Conservation (phyloP, 2,113 vertebrate species). For the Tricholaema leucomelas region DNA sequence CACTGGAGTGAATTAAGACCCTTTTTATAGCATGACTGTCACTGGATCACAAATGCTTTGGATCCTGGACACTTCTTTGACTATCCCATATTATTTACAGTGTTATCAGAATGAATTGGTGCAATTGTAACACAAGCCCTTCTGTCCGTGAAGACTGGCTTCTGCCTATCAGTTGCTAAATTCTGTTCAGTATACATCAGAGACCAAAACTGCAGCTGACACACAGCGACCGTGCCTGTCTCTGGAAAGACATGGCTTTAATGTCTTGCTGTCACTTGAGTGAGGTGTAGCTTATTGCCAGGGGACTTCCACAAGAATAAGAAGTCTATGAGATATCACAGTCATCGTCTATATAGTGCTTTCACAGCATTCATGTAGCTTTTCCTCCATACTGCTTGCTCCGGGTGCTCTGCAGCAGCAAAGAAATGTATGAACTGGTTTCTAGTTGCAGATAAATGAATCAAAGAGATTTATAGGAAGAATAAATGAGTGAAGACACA, state of each 20-base stretch:
- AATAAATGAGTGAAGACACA: neutral
- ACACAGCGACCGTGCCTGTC: neutral
- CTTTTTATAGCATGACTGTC: constrained; percentile 17
- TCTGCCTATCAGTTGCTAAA: constrained; percentile 65
- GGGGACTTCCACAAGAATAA: neutral
- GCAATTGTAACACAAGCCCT: constrained; percentile 17
- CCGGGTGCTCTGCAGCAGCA: neutral
- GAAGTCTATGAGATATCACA: neutral
- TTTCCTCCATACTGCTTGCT: neutral
- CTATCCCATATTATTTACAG: neutral
- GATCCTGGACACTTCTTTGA: neutral
- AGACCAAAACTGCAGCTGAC: constrained; percentile 36
- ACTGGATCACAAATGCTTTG: constrained; percentile 4
- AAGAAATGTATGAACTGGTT: neutral
- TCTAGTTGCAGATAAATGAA: neutral
- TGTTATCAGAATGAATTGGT: constrained; percentile 49
- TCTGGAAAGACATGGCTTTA: neutral
- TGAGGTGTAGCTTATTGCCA: neutral
- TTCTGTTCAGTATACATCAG: constrained; percentile 45
- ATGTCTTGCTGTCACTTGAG: neutral
- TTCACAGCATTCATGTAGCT: neutral
- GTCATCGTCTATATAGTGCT: neutral
- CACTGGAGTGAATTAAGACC: neutral
- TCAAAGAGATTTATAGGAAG: neutral
- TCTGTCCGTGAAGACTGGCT: neutral